phyloP scores from a whole-genome alignment of 2,888 invertebrate species.

The Chrysotoxum bicinctum region DNA sequence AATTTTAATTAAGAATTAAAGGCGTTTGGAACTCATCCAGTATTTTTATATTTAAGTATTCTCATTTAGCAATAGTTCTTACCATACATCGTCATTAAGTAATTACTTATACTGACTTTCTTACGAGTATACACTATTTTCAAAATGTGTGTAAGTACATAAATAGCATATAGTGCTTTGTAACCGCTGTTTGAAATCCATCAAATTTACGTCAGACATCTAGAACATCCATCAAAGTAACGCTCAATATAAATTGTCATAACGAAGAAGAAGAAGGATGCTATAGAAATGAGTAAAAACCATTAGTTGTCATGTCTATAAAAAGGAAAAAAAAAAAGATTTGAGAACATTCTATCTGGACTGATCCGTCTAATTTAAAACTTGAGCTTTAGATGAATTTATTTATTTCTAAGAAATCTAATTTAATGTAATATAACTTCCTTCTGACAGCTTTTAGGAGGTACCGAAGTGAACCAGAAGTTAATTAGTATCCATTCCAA shows the following conservation, averaged over 20 bases:
- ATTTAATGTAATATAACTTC: not conserved
- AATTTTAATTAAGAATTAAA: too few species aligned
- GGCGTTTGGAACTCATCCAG: too few species aligned
- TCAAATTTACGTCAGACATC: conserved; percentile 23
- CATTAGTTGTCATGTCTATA: conserved; percentile 10
- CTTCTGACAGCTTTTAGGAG: conserved; percentile 1
- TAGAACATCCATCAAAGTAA: conserved; percentile 7
- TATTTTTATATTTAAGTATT: not conserved
- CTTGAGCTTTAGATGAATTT: not conserved
- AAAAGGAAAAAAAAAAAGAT: not conserved
- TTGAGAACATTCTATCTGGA: not conserved
- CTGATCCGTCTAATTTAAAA: not conserved
- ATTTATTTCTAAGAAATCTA: not conserved
- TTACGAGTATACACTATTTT: not conserved
- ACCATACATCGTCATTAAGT: not conserved
- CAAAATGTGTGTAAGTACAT: not conserved
- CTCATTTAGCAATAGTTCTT: not conserved
- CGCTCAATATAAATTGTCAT: conserved; percentile 7
- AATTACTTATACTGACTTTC: not conserved
- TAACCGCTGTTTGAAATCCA: conserved; percentile 12
- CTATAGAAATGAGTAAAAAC: conserved; percentile 9
- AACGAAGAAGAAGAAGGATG: not conserved
- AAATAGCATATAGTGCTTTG: not conserved
- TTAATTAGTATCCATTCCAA: conserved; percentile 19
- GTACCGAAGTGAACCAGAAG: conserved; percentile 6